Evolutionary conservation across 2,113 vertebrate species (phyloP).

Genomic region (Gulo gulo): DNA sequence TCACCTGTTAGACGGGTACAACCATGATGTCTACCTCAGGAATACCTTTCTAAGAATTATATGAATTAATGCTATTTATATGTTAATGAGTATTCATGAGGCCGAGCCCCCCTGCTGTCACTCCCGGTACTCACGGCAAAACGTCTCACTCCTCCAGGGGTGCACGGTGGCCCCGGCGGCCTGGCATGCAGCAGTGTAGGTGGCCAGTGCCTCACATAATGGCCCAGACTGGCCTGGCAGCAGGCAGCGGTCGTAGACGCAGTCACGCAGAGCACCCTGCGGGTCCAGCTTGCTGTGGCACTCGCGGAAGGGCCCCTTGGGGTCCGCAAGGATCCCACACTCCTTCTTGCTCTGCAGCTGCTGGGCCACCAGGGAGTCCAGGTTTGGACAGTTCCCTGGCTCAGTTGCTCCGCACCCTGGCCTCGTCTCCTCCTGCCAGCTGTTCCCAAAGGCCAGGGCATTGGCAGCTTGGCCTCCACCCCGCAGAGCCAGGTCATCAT

Average conservation of each 20-base stretch:
- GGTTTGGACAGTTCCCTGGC: constrained; percentile 56
- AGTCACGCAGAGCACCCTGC: constrained; percentile 76
- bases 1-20: not conserved
- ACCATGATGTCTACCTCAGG: not conserved
- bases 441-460: constrained; percentile 78
- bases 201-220: constrained; percentile 81
- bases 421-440: constrained; percentile 79
- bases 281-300: constrained; percentile 82
- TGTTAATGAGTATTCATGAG: not conserved
- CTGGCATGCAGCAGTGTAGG: constrained; percentile 81
- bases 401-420: not conserved
- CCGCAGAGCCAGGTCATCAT: constrained; percentile 79
- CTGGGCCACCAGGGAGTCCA: constrained; percentile 51
- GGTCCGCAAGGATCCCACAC: constrained; percentile 81
- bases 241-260: constrained; percentile 83
- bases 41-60: not conserved
- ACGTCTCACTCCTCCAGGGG: constrained; percentile 81
- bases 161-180: constrained; percentile 77
- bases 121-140: constrained; percentile 84
- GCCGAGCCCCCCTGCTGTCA: not conserved
- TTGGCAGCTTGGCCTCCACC: constrained; percentile 46
- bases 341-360: constrained; percentile 67
- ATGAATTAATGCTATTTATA: not conserved
- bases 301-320: constrained; percentile 73
- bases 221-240: constrained; percentile 79